A percentile compares a stretch with the other conserved stretches of the same genome.
These are phyloP conservation scores for Lepidocyrtoides sp. DNA, from an alignment of 2,888 invertebrate genomes.

Conservation along the genomic window DNA sequence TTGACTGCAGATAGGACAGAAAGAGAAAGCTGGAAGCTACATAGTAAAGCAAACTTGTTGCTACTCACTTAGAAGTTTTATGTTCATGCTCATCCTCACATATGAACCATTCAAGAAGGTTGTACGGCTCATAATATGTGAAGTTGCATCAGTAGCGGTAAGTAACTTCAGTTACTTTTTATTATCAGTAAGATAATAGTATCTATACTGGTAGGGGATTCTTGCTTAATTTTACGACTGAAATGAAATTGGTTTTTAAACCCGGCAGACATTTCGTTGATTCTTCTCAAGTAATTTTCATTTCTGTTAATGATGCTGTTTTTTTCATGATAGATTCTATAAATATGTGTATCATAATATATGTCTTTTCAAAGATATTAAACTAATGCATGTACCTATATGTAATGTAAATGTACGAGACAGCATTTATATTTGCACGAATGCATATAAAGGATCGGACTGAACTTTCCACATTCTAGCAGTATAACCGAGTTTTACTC, in stretches of 20 bases:
- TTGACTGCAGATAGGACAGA: neutral
- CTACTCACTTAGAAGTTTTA: neutral
- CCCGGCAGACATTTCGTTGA: conserved; percentile 30
- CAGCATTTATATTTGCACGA: too few species aligned
- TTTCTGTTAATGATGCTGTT: conserved; percentile 51
- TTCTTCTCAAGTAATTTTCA: conserved; percentile 59
- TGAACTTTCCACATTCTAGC: neutral
- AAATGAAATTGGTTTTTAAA: conserved; percentile 63
- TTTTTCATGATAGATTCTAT: neutral
- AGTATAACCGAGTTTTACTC: neutral
- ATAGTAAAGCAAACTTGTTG: conserved; percentile 18
- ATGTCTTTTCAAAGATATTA: conserved; percentile 46
- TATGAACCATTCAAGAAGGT: too few species aligned
- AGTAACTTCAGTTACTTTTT: too few species aligned
- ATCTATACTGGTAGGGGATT: too few species aligned
- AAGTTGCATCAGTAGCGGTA: neutral
- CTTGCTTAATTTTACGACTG: conserved; percentile 20
- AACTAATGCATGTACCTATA: conserved; percentile 31
- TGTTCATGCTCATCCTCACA: too few species aligned
- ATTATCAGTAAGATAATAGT: too few species aligned
- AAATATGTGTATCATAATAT: neutral
- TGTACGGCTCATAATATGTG: neutral
- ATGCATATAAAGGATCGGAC: neutral
- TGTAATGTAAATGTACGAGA: too few species aligned
- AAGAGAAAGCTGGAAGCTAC: neutral